These are phyloP conservation scores for Jordanella pulchra DNA, from an alignment of 2,797 vertebrate species.

Conservation along the genomic window DNA sequence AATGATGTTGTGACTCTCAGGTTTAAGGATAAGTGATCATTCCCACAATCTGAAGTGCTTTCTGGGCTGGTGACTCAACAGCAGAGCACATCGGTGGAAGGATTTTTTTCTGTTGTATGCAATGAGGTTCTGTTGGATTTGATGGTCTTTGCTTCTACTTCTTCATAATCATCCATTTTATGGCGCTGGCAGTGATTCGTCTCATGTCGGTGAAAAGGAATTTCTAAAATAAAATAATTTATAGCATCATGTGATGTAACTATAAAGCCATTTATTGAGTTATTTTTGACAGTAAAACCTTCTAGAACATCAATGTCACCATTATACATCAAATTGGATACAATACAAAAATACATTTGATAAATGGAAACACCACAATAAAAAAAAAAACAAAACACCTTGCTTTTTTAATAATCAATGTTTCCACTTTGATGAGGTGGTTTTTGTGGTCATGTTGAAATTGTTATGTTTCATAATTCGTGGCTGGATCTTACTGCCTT, in stretches of 20 bases:
- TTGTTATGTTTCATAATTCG: no score
- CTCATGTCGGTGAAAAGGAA: neutral
- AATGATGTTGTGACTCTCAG: constrained; percentile 3
- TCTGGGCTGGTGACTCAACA: constrained; percentile 1
- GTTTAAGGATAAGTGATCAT: constrained; percentile 11
- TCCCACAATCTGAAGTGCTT: neutral
- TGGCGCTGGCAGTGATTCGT: neutral
- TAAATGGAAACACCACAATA: no score
- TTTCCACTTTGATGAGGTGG: no score
- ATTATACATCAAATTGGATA: no score
- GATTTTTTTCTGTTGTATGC: neutral
- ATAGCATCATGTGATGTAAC: no score
- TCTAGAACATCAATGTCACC: neutral
- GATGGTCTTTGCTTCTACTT: neutral
- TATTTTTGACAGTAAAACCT: no score
- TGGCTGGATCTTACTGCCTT: no score
- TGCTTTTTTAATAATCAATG: no score
- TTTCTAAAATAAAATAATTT: neutral
- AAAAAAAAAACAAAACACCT: no score
- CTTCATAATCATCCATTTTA: neutral
- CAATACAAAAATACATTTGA: no score
- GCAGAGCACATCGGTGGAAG: neutral
- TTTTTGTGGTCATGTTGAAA: no score
- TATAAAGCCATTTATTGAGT: no score
- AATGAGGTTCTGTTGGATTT: neutral